A percentile compares a stretch with the other conserved stretches of the same genome.
phyloP scores from a whole-genome alignment of 2,113 vertebrate species.

The Ammodytes marinus region DNA sequence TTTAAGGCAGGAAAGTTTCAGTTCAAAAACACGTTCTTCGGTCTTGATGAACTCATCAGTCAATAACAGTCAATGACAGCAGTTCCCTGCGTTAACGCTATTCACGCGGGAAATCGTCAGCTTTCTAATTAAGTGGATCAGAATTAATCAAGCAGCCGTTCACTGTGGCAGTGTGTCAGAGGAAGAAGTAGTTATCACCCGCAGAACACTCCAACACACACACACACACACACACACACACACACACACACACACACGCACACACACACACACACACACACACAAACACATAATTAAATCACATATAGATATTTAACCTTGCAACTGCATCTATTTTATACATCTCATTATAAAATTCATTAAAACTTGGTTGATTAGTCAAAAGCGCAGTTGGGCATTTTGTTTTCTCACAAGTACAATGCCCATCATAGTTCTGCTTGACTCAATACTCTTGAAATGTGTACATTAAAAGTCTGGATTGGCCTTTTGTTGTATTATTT shows the following conservation, averaged over 20 bases:
- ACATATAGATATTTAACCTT: slow-evolving; percentile 67
- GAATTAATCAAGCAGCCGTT: slow-evolving; percentile 82
- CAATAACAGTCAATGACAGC: slow-evolving; percentile 81
- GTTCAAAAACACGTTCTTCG: slow-evolving; percentile 13
- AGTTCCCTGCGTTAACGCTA: slow-evolving; percentile 71
- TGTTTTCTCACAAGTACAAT: neutral
- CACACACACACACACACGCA: slow-evolving; percentile 2
- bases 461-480: neutral
- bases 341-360: slow-evolving; percentile 82
- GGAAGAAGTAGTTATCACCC: slow-evolving; percentile 58
- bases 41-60: slow-evolving; percentile 80
- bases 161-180: slow-evolving; percentile 61
- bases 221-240: slow-evolving; percentile 17
- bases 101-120: slow-evolving; percentile 82
- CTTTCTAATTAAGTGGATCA: slow-evolving; percentile 85
- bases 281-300: slow-evolving; percentile 52
- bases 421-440: slow-evolving; percentile 22
- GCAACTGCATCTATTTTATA: slow-evolving; percentile 61
- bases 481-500: neutral
- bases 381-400: slow-evolving; percentile 45
- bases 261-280: slow-evolving; percentile 13
- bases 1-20: slow-evolving; percentile 40
- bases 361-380: slow-evolving; percentile 80
- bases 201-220: slow-evolving; percentile 28
- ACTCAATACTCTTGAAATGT: slow-evolving; percentile 7